Evolutionary conservation across 2,888 invertebrate genomes (phyloP), one percentile per base, ranked within the genome.

Genomic region (Trachelus stipa): DNA sequence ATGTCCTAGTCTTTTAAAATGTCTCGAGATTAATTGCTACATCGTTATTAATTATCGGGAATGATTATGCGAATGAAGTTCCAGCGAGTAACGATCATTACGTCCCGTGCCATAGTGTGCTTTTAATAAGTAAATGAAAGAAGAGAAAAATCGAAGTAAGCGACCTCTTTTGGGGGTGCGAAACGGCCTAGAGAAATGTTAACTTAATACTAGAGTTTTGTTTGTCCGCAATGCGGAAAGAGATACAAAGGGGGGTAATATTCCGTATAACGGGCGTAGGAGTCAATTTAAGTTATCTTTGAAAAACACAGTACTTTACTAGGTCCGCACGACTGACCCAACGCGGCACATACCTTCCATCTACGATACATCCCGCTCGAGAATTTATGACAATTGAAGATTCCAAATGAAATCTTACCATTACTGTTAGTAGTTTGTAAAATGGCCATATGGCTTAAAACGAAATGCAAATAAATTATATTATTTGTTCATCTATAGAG

Each of bases 321-420:
- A 90, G 89, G 88, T 88, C 90, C 90, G 91, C 91, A 91, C 89
- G 91, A 91, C 90, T 91, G 91, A 91, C 86, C 87, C 87, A 88
- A 90, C 81, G 90, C 91, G 90, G 91, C 89, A 84, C 81, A 78
- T 76, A 81, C 77, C 83, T 87, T 88, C 83, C 84, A 87, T 82
- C 84, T 84, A 80, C 77, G 76, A 82, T 82, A 84, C 82, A 84
- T 84, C 80, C 82, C 84, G 81, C 83, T 85, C 83, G 78, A 75
- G 68, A 76, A 76, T 34, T n/a, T 31, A 76, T 40, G 33, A 56
- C 73, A 73, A 37, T 31, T 31, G 9, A 33, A 31, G 33, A 77
- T 77, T 73, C 77, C 83, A 80, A 87, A 77, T 82, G 76, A 83
- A 85, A 87, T 86, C 87, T 85, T 82, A 89, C 85, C 81, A 86